These are phyloP conservation scores for Cerastis leucographa DNA, from an alignment of 2,888 invertebrate genomes.

Conservation along the genomic window DNA sequence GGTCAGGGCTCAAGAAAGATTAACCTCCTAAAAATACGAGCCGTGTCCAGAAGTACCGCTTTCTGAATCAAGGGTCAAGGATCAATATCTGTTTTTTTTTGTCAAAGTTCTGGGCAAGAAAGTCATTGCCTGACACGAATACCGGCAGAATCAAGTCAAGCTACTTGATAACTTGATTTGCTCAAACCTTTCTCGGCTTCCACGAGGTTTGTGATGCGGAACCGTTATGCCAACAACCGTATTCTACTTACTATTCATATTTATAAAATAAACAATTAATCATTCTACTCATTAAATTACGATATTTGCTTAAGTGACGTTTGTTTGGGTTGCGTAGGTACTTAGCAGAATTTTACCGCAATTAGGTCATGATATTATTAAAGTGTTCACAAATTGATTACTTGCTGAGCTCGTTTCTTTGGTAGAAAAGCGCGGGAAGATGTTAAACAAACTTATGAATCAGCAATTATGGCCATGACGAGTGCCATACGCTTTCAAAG, in stretches of 20 bases:
- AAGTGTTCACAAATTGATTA: background rate
- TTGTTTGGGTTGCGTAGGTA: background rate
- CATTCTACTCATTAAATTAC: background rate
- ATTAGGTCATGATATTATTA: background rate
- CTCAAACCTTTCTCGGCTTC: background rate
- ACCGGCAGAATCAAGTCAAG: background rate
- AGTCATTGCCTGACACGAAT: background rate
- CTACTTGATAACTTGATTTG: background rate
- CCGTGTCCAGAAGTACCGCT: background rate
- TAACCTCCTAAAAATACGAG: background rate
- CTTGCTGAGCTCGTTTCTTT: background rate
- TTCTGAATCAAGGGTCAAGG: background rate
- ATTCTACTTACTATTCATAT: background rate
- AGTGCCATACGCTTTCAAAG: too few species aligned
- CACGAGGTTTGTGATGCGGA: too few species aligned
- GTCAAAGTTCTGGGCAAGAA: background rate
- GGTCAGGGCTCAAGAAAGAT: background rate
- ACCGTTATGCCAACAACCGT: background rate
- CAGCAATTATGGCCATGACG: too few species aligned
- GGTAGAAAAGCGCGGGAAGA: background rate
- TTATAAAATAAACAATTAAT: conserved; percentile 15
- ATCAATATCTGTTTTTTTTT: too few species aligned
- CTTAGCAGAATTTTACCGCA: background rate
- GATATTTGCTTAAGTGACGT: background rate
- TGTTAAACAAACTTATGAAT: too few species aligned